Base-by-base conservation (phyloP, 2,888 invertebrate genomes). In the Tenthredo mesomela region DNA sequence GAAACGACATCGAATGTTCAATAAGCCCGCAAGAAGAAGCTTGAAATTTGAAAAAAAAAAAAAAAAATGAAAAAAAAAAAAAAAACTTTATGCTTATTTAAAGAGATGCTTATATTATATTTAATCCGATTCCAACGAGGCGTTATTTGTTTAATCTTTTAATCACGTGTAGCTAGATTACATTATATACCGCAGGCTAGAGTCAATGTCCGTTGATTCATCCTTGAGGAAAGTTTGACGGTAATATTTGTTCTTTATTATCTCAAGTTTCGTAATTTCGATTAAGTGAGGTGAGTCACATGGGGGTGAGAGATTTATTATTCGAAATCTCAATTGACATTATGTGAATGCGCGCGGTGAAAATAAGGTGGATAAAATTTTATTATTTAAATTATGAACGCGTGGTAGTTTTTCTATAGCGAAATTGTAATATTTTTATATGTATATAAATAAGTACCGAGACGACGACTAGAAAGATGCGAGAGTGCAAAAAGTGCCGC, bases 391-490 rank as follows among this genome's bases (percentile, higher is more conserved):
- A 77, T 77, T 29, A 54, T 6, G 50, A 29, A 33, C 10, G 29
- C n/a, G n/a, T 37, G 50, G 33, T n/a, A 9, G n/a, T 77, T 77
- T 77, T 9, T 1, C 18, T n/a, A n/a, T 54, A 6, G 25, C 10
- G 18, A n/a, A n/a, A 73, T 77, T 77, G 50, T 77, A n/a, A n/a
- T 4, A 47, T 77, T 54, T 50, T 77, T n/a, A 54, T 71, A 40
- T 37, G 40, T 25, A 15, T 25, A 15, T 40, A 43, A 73, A 43
- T 25, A 43, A 25, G n/a, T 7, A 73, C 40, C 37, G 37, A 37
- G 25, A 43, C 43, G 5, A 73, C 65, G 9, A 65, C 21, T 9
- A 15, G 70, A n/a, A n/a, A n/a, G n/a, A 29, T 18, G 5, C 37
- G 1, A 67, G 33, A 67, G 18, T 21, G 61, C 25, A 33, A 67